phyloP scores from a whole-genome alignment of 1,140 invertebrate species.

The Triops longicaudatus region DNA sequence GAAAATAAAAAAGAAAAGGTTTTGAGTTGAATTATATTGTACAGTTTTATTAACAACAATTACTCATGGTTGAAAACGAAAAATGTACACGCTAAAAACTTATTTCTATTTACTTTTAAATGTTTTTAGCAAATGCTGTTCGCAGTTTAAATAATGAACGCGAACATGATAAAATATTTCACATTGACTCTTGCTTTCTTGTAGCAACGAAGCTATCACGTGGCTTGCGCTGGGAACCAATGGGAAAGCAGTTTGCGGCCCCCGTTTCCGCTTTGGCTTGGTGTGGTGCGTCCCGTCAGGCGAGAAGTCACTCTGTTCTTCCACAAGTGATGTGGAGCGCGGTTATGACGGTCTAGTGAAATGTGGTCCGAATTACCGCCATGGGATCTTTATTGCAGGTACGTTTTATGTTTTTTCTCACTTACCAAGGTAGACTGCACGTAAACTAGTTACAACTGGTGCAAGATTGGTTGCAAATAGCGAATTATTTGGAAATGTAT shows the following conservation, averaged over 20 bases:
- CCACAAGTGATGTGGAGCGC: conserved; percentile 9
- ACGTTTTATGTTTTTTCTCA: background rate
- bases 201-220: background rate
- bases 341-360: conserved; percentile 5
- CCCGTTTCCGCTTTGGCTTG: background rate
- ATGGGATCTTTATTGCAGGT: conserved; percentile 8
- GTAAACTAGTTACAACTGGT: no score
- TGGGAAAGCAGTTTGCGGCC: background rate
- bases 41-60: no score
- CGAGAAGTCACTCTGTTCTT: background rate
- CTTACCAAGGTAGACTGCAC: no score
- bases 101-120: no score
- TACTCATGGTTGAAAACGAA: no score
- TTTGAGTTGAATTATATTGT: no score
- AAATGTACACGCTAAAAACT: no score
- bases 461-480: no score
- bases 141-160: background rate
- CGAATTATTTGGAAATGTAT: no score
- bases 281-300: background rate
- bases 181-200: background rate
- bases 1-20: no score
- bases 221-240: background rate
- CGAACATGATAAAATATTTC: background rate
- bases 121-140: no score
- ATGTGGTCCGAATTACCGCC: background rate